Conservation (phyloP, 2,888 invertebrate genomes). For the Meliscaeva auricollis region DNA sequence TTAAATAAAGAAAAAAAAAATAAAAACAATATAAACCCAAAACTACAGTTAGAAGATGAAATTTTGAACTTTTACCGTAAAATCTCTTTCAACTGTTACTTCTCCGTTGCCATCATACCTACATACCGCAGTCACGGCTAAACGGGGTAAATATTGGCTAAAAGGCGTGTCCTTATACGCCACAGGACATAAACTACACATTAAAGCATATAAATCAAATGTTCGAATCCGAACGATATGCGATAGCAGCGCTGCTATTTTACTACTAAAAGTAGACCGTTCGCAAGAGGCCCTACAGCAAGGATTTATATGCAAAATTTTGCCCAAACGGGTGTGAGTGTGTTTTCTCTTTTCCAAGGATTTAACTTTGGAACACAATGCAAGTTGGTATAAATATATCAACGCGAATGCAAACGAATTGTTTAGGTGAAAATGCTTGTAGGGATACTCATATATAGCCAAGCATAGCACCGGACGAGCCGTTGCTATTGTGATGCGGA, state of each 20-base stretch:
- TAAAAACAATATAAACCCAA: too few relatives aligned
- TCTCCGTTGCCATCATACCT: too few relatives aligned
- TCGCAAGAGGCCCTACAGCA: slow-evolving; percentile 28
- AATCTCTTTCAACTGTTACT: background rate
- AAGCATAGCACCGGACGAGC: too few relatives aligned
- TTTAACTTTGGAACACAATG: slow-evolving; percentile 11
- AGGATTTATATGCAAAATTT: slow-evolving; percentile 65
- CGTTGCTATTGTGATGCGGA: too few relatives aligned
- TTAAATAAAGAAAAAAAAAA: background rate
- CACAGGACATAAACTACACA: slow-evolving; percentile 57
- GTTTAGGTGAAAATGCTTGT: slow-evolving; percentile 21
- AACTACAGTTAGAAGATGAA: slow-evolving; percentile 11
- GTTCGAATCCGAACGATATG: slow-evolving; percentile 53
- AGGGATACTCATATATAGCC: too few relatives aligned
- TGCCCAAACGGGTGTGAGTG: slow-evolving; percentile 16
- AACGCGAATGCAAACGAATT: slow-evolving; percentile 60
- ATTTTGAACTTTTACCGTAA: slow-evolving; percentile 12
- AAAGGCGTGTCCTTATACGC: slow-evolving; percentile 40
- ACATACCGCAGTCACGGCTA: background rate
- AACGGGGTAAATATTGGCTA: slow-evolving; percentile 30
- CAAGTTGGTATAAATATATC: slow-evolving; percentile 32
- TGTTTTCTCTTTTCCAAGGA: slow-evolving; percentile 1
- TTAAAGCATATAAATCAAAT: slow-evolving; percentile 65
- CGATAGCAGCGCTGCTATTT: slow-evolving; percentile 28
- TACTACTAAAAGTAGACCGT: background rate